Percentiles rank a stretch among this genome's conserved stretches.
Evolutionary conservation across 2,797 vertebrate genomes (phyloP).

Genomic region (Pipistrellus pipistrellus): DNA sequence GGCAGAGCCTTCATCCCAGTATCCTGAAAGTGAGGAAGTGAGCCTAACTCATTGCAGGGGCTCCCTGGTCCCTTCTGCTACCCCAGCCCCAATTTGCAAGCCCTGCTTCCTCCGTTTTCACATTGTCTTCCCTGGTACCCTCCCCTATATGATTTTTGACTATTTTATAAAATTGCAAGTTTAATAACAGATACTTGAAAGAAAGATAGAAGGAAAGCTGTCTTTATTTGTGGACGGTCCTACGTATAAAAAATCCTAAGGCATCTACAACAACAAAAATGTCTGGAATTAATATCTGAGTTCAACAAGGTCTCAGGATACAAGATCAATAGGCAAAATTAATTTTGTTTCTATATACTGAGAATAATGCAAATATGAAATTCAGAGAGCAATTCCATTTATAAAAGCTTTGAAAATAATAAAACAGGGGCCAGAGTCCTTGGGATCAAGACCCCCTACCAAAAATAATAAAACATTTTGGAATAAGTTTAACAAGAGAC

Average conservation of each 20-base stretch:
- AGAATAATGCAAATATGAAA: constrained; percentile 27
- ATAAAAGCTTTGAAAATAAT: constrained; percentile 28
- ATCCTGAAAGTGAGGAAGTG: neutral
- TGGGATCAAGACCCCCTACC: no score
- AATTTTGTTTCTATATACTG: constrained; percentile 26
- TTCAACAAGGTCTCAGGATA: neutral
- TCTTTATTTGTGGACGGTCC: neutral
- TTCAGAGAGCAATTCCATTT: constrained; percentile 22
- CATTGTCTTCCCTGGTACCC: neutral
- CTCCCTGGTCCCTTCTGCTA: neutral
- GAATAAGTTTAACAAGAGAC: constrained; percentile 25
- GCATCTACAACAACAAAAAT: neutral
- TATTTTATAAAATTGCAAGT: constrained; percentile 57
- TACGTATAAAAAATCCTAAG: neutral
- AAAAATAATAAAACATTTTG: constrained; percentile 45
- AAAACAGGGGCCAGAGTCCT: neutral
- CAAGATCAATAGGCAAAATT: neutral
- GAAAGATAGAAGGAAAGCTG: constrained; percentile 41
- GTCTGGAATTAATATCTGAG: constrained; percentile 11
- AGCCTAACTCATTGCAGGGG: neutral
- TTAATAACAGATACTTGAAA: constrained; percentile 23
- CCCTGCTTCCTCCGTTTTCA: neutral
- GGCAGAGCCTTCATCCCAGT: neutral
- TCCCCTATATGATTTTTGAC: neutral
- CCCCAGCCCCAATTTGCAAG: neutral